Conservation (phyloP, 2,113 vertebrate genomes). For the Scomber scombrus region DNA sequence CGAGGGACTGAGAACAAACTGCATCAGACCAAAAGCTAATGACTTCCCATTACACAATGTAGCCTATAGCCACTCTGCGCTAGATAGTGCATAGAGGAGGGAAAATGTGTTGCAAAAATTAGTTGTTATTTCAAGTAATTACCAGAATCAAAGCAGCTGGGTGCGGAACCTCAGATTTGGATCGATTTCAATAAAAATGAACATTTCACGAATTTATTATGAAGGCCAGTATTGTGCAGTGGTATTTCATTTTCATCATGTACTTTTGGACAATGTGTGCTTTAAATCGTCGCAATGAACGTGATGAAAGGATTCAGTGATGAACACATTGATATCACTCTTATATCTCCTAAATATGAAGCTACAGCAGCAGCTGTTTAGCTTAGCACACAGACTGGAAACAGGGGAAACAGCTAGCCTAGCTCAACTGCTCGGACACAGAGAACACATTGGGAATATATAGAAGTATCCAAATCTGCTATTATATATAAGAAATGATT, state of each 20-base stretch:
- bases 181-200: constrained; percentile 34
- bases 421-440: no score
- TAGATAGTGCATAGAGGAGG: constrained; percentile 55
- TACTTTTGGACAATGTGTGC: neutral
- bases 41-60: constrained; percentile 78
- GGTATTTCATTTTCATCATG: neutral
- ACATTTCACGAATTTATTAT: constrained; percentile 24
- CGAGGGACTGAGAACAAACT: constrained; percentile 80
- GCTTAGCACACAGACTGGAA: constrained; percentile 6
- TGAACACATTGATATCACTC: no score
- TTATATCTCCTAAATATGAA: neutral
- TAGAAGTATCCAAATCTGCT: neutral
- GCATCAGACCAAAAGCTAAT: constrained; percentile 80
- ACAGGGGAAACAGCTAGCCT: neutral
- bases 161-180: constrained; percentile 33
- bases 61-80: constrained; percentile 73
- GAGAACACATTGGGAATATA: neutral
- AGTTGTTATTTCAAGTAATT: constrained; percentile 56
- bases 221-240: neutral
- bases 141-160: constrained; percentile 54
- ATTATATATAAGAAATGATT: neutral
- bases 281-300: constrained; percentile 3
- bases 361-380: neutral
- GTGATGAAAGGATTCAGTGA: neutral
- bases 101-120: constrained; percentile 55